These are phyloP conservation scores for Uloborus plumipes DNA, from an alignment of 2,888 invertebrate genomes.

Conservation along the genomic window DNA sequence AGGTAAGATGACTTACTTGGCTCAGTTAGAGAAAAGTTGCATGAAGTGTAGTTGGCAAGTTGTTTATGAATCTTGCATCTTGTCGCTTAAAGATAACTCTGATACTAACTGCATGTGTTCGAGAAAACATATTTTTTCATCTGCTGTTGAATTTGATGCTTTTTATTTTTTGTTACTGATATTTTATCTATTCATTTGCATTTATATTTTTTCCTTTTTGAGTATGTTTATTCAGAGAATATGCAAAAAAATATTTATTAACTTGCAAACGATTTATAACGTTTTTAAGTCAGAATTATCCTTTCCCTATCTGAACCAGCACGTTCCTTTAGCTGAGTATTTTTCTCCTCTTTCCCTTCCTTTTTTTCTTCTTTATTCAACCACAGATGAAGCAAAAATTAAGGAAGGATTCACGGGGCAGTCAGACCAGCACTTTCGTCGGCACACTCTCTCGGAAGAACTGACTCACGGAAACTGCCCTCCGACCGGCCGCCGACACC, in stretches of 20 bases:
- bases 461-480: not conserved
- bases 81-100: not conserved
- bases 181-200: no score
- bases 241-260: no score
- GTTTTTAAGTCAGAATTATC: no score
- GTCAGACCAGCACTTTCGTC: constrained; percentile 7
- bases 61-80: constrained; percentile 1
- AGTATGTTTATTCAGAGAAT: no score
- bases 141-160: no score
- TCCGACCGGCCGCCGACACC: not conserved
- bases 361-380: constrained; percentile 36
- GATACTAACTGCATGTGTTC: no score
- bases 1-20: constrained; percentile 31
- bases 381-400: constrained; percentile 52
- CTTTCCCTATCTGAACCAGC: no score
- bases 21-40: not conserved
- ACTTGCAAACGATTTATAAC: no score
- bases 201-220: no score
- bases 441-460: not conserved
- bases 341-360: constrained; percentile 31
- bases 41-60: not conserved
- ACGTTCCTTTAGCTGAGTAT: not conserved
- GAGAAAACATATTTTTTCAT: no score
- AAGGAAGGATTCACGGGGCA: constrained; percentile 21
- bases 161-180: no score